These are phyloP conservation scores for Rattus norvegicus DNA, from an alignment of 2,113 vertebrate species.

Conservation along the genomic window GRCr8 NC_086039.1:90398001-90398500, in stretches of 20 bases:
- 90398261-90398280: not conserved
- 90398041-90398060: not conserved
- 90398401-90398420: not conserved
- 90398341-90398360: not conserved
- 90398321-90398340: not conserved
- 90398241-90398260: not conserved
- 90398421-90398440: not conserved
- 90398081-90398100: not conserved
- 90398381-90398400: not conserved
- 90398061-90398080: not conserved
- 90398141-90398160: not conserved
- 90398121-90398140: not conserved
- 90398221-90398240: not conserved
- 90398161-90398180: too few species aligned
- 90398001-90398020: not conserved
- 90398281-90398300: not conserved
- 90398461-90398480: not conserved
- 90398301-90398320: not conserved
- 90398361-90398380: not conserved
- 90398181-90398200: not conserved
- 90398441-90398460: not conserved
- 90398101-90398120: not conserved
- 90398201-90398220: not conserved
- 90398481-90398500: not conserved
- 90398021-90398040: not conserved